Percentiles rank a stretch among this genome's conserved stretches.
phyloP scores from a whole-genome alignment of 2,888 invertebrate genomes.

The Teleogryllus oceanicus region DNA sequence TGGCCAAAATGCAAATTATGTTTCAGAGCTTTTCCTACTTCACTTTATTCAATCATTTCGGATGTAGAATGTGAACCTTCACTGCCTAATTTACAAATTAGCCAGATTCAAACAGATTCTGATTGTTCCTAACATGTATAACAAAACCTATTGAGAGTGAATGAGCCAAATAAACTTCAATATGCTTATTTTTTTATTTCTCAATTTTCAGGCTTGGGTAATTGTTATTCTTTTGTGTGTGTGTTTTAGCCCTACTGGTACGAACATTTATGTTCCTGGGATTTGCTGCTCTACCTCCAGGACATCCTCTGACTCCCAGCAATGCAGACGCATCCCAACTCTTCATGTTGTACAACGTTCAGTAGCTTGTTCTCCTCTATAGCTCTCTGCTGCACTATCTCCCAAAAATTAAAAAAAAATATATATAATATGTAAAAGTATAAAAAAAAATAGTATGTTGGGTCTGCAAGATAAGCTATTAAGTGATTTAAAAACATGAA shows the following conservation, averaged over 20 bases:
- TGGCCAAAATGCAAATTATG: too few species aligned
- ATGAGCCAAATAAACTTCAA: too few species aligned
- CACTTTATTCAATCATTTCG: too few species aligned
- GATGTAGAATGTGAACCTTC: too few species aligned
- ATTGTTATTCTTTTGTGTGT: too few species aligned
- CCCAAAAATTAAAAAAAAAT: not conserved
- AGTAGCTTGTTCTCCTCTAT: conserved; percentile 42
- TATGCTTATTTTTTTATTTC: too few species aligned
- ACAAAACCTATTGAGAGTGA: too few species aligned
- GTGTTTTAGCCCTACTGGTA: conserved; percentile 66
- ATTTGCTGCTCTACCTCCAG: conserved; percentile 81
- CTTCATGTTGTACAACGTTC: conserved; percentile 59
- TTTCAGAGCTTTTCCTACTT: too few species aligned
- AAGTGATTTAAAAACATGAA: not conserved
- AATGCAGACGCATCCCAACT: conserved; percentile 60
- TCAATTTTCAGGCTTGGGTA: too few species aligned
- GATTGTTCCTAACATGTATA: too few species aligned
- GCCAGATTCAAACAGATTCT: too few species aligned
- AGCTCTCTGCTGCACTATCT: not conserved
- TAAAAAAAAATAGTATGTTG: not conserved
- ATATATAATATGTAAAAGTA: not conserved
- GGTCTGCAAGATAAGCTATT: not conserved
- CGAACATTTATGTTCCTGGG: conserved; percentile 97
- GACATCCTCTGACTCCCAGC: conserved; percentile 70
- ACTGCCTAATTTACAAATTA: too few species aligned